Conservation (phyloP, 2,888 invertebrate genomes). For the Yponomeuta cagnagella region DNA sequence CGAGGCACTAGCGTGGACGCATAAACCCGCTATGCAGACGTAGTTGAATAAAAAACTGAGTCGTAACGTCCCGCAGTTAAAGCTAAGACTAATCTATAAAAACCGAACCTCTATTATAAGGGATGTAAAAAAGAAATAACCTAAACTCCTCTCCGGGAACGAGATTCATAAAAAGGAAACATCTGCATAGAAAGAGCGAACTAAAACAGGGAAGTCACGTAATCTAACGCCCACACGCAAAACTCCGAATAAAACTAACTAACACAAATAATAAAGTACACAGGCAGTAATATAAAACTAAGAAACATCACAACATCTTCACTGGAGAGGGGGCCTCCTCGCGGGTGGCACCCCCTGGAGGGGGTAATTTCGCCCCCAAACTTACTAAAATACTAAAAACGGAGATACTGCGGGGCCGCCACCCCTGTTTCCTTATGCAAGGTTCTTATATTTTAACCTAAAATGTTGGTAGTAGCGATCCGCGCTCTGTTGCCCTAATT, state of each 20-base stretch:
- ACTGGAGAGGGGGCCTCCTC: conserved; percentile 33
- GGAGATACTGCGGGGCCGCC: conserved; percentile 65
- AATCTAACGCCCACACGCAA: conserved; percentile 35
- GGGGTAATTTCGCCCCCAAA: conserved; percentile 68
- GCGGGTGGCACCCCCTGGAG: conserved; percentile 27
- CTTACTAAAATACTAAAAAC: conserved; percentile 77
- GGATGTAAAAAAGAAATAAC: conserved; percentile 19
- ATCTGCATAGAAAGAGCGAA: conserved; percentile 19
- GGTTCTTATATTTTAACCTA: conserved; percentile 68
- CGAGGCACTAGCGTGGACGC: background rate
- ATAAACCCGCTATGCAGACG: conserved; percentile 8
- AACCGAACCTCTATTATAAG: conserved; percentile 19
- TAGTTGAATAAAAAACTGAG: conserved; percentile 14
- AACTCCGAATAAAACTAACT: conserved; percentile 45
- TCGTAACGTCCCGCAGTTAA: conserved; percentile 17
- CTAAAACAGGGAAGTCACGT: conserved; percentile 27
- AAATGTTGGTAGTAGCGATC: conserved; percentile 51
- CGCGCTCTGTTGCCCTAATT: conserved; percentile 24
- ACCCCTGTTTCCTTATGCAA: conserved; percentile 73
- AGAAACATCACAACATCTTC: conserved; percentile 74
- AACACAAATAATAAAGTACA: conserved; percentile 74
- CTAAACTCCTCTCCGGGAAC: conserved; percentile 13
- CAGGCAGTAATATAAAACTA: conserved; percentile 72
- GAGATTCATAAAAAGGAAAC: conserved; percentile 21
- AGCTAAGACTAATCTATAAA: conserved; percentile 20